phyloP scores from a whole-genome alignment of 1,140 invertebrate species.

The Cherax destructor region DNA sequence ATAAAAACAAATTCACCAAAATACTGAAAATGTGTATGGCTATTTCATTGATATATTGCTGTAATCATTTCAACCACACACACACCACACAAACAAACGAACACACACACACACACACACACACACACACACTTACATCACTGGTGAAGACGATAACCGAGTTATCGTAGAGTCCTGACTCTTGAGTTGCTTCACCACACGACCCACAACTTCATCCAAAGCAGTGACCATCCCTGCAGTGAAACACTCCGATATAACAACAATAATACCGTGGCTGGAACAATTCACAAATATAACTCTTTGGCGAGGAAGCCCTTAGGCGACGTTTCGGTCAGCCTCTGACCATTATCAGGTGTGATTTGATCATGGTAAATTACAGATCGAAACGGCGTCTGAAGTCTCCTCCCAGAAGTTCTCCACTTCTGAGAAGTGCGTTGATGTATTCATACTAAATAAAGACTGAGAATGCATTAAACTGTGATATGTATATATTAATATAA shows the following conservation, averaged over 20 bases:
- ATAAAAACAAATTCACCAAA: neutral
- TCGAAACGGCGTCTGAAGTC: too few species aligned
- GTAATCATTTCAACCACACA: too few species aligned
- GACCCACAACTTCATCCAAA: conserved; percentile 67
- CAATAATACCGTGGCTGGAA: neutral
- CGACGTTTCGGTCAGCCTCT: neutral
- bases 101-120: too few species aligned
- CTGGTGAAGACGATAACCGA: conserved; percentile 71
- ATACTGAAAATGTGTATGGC: neutral
- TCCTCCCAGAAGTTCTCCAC: too few species aligned
- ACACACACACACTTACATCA: conserved; percentile 41
- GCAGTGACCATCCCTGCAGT: conserved; percentile 68
- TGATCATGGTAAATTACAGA: too few species aligned
- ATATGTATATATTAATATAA: too few species aligned
- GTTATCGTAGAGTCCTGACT: conserved; percentile 63
- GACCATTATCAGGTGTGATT: neutral
- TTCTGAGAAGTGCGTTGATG: too few species aligned
- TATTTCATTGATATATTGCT: neutral
- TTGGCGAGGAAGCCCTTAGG: neutral
- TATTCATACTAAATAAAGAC: too few species aligned
- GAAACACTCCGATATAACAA: neutral
- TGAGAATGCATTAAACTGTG: too few species aligned
- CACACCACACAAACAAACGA: too few species aligned
- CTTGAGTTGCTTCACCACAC: conserved; percentile 65
- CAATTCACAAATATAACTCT: neutral